phyloP scores from a whole-genome alignment of 2,797 vertebrate species.

The Anguilla megastoma region DNA sequence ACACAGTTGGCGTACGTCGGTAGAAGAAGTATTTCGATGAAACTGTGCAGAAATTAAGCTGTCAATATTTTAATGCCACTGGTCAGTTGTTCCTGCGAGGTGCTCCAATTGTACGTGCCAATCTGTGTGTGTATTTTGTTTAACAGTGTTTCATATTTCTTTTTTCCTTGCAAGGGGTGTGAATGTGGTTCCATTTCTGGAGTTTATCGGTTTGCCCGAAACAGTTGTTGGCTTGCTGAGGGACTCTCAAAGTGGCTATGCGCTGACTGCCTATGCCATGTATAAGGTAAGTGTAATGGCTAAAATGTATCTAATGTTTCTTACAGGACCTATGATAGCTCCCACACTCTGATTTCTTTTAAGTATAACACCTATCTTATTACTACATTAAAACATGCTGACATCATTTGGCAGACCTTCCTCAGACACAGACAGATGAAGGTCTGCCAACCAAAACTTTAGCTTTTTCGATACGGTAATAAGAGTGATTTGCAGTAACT shows the following conservation, averaged over 20 bases:
- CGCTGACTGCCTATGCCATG: conserved; percentile 92
- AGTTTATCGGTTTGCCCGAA: conserved; percentile 86
- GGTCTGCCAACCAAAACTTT: too few species aligned
- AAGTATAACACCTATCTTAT: too few species aligned
- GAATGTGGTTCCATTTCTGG: conserved; percentile 92
- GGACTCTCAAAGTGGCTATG: conserved; percentile 90
- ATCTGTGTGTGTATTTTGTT: not conserved
- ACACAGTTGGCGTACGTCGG: too few species aligned
- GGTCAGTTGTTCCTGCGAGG: not conserved
- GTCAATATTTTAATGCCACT: not conserved
- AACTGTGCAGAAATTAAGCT: too few species aligned
- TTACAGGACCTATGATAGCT: not conserved
- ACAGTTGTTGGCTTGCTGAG: conserved; percentile 83
- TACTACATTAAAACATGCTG: too few species aligned
- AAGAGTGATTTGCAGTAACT: too few species aligned
- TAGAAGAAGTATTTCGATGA: too few species aligned
- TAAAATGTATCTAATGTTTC: not conserved
- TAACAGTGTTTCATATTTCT: not conserved
- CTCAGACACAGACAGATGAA: too few species aligned
- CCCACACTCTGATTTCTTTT: not conserved
- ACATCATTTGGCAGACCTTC: too few species aligned
- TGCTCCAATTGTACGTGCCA: not conserved
- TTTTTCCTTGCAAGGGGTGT: conserved; percentile 77
- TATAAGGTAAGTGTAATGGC: conserved; percentile 84
- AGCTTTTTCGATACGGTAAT: too few species aligned